Base-by-base conservation (phyloP, 2,113 vertebrate genomes). In the Dipodomys stephensi region DNA sequence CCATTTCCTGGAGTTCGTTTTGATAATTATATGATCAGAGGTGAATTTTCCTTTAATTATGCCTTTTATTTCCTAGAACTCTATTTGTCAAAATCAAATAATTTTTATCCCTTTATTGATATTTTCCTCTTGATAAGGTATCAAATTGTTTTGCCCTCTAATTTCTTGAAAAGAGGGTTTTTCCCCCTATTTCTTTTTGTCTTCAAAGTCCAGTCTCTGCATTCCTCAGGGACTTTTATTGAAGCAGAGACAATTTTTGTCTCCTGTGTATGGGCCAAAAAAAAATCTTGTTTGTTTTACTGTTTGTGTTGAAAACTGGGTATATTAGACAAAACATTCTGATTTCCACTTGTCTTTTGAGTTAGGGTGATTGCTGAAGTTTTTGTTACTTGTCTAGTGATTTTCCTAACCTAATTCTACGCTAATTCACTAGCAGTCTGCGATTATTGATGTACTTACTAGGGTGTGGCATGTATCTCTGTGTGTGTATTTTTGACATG, bases 301-400 rank as follows among this genome's bases (percentile, higher is more conserved):
- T 80, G 39, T 49, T 49, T 78, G 72, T 83, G n/a, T 82, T 79
- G 16, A 87, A 88, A 60, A 7, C 2, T 28, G 25, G 7, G 18
- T 82, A 53, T 60, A 83, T 93, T 57, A 81, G 13, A 22, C 68
- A 72, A 68, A 20, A 19, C 57, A 60, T 53, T 93, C 20, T 92
- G 28, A 82, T 81, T 78, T 69, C 16, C 15, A 73, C 10, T 4
- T 94, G 3, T 91, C 22, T 19, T n/a, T 22, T 27, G n/a, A 9
- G 10, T 64, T 72, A 7, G 46, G n/a, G 16, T 8, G 39, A 0
- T 74, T 69, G 12, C 28, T 53, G 46, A 9, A 8, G 65, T 80
- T n/a, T 88, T 94, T 5, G 19, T 67, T 68, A 64, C 35, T 82
- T 92, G 28, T 57, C 90, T 73, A 86, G 12, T 80, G 53, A 65